Percentiles rank a stretch among this genome's conserved stretches.
Evolutionary conservation across 2,113 vertebrate genomes (phyloP).

Genomic region (Hippocampus barbouri): DNA sequence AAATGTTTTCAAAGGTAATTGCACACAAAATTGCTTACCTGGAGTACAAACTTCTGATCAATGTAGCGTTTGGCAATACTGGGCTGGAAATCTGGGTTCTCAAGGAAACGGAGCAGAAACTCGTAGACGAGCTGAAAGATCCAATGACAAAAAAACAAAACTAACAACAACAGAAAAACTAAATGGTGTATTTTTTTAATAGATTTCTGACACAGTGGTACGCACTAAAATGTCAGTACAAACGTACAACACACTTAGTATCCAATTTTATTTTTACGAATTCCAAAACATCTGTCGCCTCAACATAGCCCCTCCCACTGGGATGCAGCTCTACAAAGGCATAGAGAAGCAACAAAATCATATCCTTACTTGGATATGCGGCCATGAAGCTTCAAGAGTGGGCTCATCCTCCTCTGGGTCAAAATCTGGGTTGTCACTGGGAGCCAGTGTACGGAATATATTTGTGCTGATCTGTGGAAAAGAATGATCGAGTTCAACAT

Average conservation of each 20-base stretch:
- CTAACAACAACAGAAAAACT: slow-evolving; percentile 1
- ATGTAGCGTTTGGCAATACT: slow-evolving; percentile 93
- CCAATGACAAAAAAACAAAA: slow-evolving; percentile 14
- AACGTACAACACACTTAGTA: background rate
- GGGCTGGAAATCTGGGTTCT: slow-evolving; percentile 96
- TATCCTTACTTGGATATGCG: slow-evolving; percentile 87
- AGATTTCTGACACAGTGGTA: background rate
- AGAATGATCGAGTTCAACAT: background rate
- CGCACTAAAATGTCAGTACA: background rate
- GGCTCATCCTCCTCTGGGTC: slow-evolving; percentile 98
- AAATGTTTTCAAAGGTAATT: background rate
- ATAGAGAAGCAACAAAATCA: background rate
- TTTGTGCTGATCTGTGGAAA: slow-evolving; percentile 87
- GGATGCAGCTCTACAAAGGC: background rate
- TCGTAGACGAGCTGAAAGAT: slow-evolving; percentile 90
- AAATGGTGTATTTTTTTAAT: background rate
- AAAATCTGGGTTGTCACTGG: slow-evolving; percentile 97
- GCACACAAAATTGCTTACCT: slow-evolving; percentile 72
- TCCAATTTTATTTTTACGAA: background rate
- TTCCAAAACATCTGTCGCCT: background rate
- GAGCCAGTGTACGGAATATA: slow-evolving; percentile 94
- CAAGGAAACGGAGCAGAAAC: slow-evolving; percentile 95
- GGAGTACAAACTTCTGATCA: slow-evolving; percentile 97
- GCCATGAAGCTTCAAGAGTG: slow-evolving; percentile 95
- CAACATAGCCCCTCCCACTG: background rate